These are phyloP conservation scores for Matsumurasca onukii DNA, from an alignment of 1,140 invertebrate genomes.

Conservation along the genomic window DNA sequence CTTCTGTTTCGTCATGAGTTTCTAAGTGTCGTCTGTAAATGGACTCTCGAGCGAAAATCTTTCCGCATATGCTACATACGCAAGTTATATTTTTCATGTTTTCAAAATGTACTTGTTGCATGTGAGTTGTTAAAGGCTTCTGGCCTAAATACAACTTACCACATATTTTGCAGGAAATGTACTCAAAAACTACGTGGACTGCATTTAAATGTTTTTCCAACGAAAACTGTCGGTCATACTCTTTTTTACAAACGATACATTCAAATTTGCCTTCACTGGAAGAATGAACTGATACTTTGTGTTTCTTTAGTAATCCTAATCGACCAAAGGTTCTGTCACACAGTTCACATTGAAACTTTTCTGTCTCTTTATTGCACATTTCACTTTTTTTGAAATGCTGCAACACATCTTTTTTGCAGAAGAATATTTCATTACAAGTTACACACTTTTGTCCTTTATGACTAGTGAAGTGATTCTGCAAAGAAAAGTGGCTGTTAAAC, in stretches of 20 bases:
- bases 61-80: background rate
- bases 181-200: background rate
- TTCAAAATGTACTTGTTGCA: background rate
- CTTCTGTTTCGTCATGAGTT: background rate
- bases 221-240: background rate
- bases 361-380: background rate
- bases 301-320: background rate
- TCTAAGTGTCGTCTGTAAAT: background rate
- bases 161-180: background rate
- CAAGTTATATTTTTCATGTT: background rate
- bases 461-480: constrained; percentile 1
- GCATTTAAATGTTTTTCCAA: background rate
- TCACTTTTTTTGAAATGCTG: background rate
- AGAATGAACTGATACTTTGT: background rate
- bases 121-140: background rate
- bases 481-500: background rate
- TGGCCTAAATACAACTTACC: background rate
- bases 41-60: background rate
- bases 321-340: background rate
- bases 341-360: background rate
- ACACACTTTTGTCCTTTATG: background rate
- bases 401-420: background rate
- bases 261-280: background rate
- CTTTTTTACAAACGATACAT: background rate
- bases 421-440: background rate